Evolutionary conservation across 2,888 invertebrate genomes (phyloP).

Genomic region (Oxytorus armatus): DNA sequence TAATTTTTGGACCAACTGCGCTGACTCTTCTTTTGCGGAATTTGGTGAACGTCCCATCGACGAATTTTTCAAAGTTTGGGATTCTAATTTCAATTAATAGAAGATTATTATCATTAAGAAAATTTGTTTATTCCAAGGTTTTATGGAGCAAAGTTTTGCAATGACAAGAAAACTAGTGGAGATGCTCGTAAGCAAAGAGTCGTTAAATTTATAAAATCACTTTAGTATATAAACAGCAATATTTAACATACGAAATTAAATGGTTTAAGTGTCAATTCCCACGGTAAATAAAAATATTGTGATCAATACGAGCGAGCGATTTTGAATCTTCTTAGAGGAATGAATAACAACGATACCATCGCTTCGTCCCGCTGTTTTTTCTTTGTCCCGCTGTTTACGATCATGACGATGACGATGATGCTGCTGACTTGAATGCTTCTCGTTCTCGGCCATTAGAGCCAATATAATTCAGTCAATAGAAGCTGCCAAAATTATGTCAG

Average conservation of each 20-base stretch:
- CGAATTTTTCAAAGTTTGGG: constrained; percentile 28
- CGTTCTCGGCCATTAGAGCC: constrained; percentile 49
- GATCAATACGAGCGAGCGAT: neutral
- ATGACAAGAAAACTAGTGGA: neutral
- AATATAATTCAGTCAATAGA: neutral
- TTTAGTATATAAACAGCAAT: neutral
- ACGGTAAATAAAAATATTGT: neutral
- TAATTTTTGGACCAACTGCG: constrained; percentile 20
- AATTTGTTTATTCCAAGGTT: neutral
- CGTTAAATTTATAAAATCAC: neutral
- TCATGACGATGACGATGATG: constrained; percentile 33
- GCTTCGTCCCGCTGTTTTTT: constrained; percentile 3
- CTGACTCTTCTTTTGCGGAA: constrained; percentile 5
- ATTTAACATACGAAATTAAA: neutral
- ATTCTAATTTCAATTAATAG: constrained; percentile 17
- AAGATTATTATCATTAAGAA: neutral
- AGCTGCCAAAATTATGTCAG: neutral
- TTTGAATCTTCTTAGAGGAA: neutral
- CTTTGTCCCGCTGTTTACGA: constrained; percentile 43
- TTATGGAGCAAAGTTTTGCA: too few relatives aligned
- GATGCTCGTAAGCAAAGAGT: neutral
- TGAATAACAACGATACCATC: constrained; percentile 35
- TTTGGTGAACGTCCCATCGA: constrained; percentile 2
- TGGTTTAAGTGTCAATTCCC: neutral
- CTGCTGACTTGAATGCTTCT: constrained; percentile 30